Percentiles rank a stretch among this genome's conserved stretches.
Evolutionary conservation across 2,888 invertebrate species (phyloP).

Genomic region (Meteorus colon): DNA sequence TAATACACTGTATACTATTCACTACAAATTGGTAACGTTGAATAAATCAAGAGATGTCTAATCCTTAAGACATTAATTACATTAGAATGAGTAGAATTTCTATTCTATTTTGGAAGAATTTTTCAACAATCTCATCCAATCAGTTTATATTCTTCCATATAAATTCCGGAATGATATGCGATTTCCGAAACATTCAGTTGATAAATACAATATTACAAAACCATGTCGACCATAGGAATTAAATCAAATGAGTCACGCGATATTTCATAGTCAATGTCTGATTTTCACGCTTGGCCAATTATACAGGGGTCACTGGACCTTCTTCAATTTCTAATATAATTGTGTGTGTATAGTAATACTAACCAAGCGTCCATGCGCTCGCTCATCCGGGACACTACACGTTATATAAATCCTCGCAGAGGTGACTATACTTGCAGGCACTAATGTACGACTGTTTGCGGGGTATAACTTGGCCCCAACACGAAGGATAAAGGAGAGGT

Average conservation of each 20-base stretch:
- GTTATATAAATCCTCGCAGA: conserved; percentile 71
- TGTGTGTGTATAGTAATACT: background rate
- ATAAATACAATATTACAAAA: background rate
- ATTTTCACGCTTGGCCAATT: conserved; percentile 38
- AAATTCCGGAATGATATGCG: too few relatives aligned
- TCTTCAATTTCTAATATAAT: conserved; percentile 57
- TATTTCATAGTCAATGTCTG: conserved; percentile 16
- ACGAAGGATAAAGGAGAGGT: conserved; percentile 70
- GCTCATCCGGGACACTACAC: conserved; percentile 58
- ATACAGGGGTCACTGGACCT: conserved; percentile 46
- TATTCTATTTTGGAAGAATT: too few relatives aligned
- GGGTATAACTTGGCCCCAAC: conserved; percentile 73
- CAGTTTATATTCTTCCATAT: too few relatives aligned
- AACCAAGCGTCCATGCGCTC: background rate
- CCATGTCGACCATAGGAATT: conserved; percentile 12
- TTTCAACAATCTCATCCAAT: too few relatives aligned
- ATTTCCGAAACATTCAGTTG: too few relatives aligned
- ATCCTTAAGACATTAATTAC: too few relatives aligned
- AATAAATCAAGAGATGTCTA: too few relatives aligned
- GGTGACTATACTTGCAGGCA: conserved; percentile 65
- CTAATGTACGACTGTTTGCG: conserved; percentile 74
- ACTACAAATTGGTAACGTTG: too few relatives aligned
- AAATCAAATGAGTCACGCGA: conserved; percentile 31
- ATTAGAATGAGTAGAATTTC: too few relatives aligned
- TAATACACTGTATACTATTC: background rate